phyloP scores from a whole-genome alignment of 2,888 invertebrate genomes.

The Pterostichus madidus region DNA sequence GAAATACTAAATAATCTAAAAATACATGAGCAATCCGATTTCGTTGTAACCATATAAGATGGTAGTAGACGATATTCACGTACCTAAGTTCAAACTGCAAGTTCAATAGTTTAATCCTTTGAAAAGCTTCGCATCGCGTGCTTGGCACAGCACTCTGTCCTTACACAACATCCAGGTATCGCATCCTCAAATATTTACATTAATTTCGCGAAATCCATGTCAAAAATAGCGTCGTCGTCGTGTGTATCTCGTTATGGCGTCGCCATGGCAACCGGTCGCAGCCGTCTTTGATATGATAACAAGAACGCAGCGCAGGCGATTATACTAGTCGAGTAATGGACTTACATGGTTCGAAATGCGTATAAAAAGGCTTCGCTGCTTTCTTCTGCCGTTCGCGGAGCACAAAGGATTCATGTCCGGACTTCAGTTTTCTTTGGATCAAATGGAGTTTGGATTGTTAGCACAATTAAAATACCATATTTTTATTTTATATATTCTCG shows the following conservation, averaged over 20 bases:
- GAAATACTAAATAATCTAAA: too few relatives aligned
- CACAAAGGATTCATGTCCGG: not conserved
- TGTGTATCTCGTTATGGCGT: conserved; percentile 54
- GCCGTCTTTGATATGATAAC: conserved; percentile 52
- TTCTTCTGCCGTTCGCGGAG: not conserved
- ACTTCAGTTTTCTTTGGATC: conserved; percentile 25
- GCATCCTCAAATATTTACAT: conserved; percentile 48
- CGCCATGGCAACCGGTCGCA: conserved; percentile 35
- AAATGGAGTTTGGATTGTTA: conserved; percentile 32
- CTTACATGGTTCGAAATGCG: conserved; percentile 10
- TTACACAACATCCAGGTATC: conserved; percentile 16
- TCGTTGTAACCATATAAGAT: too few relatives aligned
- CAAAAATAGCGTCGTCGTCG: conserved; percentile 43
- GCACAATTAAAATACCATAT: conserved; percentile 27
- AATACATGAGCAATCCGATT: too few relatives aligned
- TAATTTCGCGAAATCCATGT: conserved; percentile 51
- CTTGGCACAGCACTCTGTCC: too few relatives aligned
- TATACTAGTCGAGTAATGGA: conserved; percentile 40
- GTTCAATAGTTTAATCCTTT: conserved; percentile 53
- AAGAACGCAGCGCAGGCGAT: conserved; percentile 31
- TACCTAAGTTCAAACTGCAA: not conserved
- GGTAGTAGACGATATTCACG: too few relatives aligned
- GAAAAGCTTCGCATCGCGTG: not conserved
- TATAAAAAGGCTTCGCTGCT: conserved; percentile 41
- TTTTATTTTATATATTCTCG: not conserved